These are phyloP conservation scores for Oncorhynchus tshawytscha DNA, from an alignment of 2,113 vertebrate genomes.

Conservation along the genomic window DNA sequence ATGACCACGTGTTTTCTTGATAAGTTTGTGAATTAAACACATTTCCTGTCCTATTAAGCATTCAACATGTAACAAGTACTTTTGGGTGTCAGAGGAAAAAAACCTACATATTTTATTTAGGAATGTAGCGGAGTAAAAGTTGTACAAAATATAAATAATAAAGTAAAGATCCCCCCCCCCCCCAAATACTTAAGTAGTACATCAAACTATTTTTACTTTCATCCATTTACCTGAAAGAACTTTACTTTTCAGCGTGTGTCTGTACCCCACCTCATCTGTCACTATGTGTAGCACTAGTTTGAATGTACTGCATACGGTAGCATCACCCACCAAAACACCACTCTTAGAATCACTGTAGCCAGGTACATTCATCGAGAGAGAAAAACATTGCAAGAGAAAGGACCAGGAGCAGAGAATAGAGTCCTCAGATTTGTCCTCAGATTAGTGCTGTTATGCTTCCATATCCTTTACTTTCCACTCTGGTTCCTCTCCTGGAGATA, in stretches of 20 bases:
- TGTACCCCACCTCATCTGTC: background rate
- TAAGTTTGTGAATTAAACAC: too few species aligned
- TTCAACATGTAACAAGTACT: too few species aligned
- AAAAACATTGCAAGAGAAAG: background rate
- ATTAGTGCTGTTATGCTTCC: background rate
- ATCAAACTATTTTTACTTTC: background rate
- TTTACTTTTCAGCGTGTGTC: background rate
- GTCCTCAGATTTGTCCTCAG: constrained; percentile 4
- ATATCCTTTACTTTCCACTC: background rate
- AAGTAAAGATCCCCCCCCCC: background rate
- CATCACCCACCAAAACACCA: background rate
- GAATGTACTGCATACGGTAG: background rate
- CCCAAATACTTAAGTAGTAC: background rate
- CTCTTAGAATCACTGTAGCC: background rate
- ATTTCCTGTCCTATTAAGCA: too few species aligned
- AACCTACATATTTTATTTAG: too few species aligned
- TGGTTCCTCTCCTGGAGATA: background rate
- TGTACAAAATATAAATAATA: background rate
- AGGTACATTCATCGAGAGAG: background rate
- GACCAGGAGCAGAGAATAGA: background rate
- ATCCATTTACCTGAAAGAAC: background rate
- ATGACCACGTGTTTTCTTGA: too few species aligned
- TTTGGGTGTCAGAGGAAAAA: too few species aligned
- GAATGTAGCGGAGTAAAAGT: too few species aligned
- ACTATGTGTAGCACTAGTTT: background rate